Evolutionary conservation across 2,797 vertebrate genomes (phyloP).

Genomic region (Chromobotia macracanthus): DNA sequence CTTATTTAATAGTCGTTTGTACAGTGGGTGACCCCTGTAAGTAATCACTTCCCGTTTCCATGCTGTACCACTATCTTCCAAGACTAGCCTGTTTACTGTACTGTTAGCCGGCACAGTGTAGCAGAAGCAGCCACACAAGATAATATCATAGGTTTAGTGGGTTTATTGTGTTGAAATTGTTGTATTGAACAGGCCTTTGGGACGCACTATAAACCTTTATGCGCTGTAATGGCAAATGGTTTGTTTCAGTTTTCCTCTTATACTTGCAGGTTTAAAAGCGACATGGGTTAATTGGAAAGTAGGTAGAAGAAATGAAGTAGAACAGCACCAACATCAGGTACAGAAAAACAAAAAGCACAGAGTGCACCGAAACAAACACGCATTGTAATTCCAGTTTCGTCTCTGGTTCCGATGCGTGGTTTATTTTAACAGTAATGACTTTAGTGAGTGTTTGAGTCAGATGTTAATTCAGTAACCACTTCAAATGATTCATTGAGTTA

Average conservation of each 20-base stretch:
- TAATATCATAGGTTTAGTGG: slow-evolving; percentile 4
- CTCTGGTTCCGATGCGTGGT: not conserved
- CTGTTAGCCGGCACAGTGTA: too few relatives aligned
- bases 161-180: slow-evolving; percentile 5
- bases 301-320: not conserved
- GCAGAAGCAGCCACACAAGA: slow-evolving; percentile 3
- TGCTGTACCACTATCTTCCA: not conserved
- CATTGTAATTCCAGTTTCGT: not conserved
- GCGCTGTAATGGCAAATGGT: slow-evolving; percentile 17
- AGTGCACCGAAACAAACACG: not conserved
- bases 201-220: slow-evolving; percentile 26
- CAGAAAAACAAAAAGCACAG: too few relatives aligned
- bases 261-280: not conserved
- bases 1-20: slow-evolving; percentile 63
- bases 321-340: not conserved
- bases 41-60: slow-evolving; percentile 16
- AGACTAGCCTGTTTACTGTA: too few relatives aligned
- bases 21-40: slow-evolving; percentile 46
- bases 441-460: not conserved
- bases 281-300: slow-evolving; percentile 14
- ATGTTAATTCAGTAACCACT: not conserved
- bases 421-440: not conserved
- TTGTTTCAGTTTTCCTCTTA: slow-evolving; percentile 24
- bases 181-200: not conserved
- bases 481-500: not conserved